phyloP scores from a whole-genome alignment of 2,888 invertebrate species.

The Plebejus argus region DNA sequence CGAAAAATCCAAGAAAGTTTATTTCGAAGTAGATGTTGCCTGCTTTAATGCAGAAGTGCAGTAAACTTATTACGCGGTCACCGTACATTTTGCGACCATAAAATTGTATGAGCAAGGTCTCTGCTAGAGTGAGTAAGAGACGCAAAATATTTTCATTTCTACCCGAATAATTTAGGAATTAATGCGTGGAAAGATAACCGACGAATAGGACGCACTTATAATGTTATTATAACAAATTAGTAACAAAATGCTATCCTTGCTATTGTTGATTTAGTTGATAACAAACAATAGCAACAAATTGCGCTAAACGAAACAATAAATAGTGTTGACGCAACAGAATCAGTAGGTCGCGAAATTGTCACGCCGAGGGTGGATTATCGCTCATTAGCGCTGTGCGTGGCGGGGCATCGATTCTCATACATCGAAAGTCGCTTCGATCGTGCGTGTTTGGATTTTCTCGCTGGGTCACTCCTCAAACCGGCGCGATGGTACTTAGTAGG shows the following conservation, averaged over 20 bases:
- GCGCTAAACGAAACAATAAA: constrained; percentile 34
- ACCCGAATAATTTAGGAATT: too few relatives aligned
- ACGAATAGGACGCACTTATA: too few relatives aligned
- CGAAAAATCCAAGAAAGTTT: background rate
- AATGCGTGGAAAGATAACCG: too few relatives aligned
- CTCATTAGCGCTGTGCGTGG: constrained; percentile 69
- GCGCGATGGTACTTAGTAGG: too few relatives aligned
- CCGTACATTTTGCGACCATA: too few relatives aligned
- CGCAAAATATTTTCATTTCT: too few relatives aligned
- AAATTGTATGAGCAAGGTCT: background rate
- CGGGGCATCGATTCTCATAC: background rate
- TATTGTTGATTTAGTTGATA: background rate
- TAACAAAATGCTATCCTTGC: background rate
- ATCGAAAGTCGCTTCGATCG: background rate
- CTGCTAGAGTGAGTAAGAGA: too few relatives aligned
- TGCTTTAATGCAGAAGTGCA: too few relatives aligned
- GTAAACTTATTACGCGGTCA: too few relatives aligned
- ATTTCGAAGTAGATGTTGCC: too few relatives aligned
- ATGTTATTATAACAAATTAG: background rate
- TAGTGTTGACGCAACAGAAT: constrained; percentile 50
- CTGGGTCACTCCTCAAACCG: background rate
- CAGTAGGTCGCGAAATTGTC: constrained; percentile 50
- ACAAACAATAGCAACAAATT: constrained; percentile 18
- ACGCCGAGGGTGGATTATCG: constrained; percentile 60
- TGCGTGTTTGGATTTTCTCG: background rate